Conservation (phyloP, 1,140 invertebrate genomes). For the Chymomyza costata region DNA sequence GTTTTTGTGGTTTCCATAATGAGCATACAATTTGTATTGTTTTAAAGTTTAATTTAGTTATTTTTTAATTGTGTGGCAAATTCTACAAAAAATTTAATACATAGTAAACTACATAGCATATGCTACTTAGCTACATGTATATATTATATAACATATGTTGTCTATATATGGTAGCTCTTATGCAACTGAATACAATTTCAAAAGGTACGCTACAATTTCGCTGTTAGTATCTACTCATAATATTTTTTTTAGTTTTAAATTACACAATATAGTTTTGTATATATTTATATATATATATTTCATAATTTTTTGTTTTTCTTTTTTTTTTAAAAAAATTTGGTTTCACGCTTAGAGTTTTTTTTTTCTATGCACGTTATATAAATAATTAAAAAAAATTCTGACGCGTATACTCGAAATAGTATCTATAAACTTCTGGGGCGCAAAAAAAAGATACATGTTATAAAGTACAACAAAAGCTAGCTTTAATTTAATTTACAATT, state of each 20-base stretch:
- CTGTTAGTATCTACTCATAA: no score
- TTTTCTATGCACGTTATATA: constrained; percentile 30
- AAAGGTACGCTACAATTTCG: constrained; percentile 27
- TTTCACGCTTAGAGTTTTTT: constrained; percentile 53
- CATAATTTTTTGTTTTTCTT: constrained; percentile 12
- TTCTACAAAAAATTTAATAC: no score
- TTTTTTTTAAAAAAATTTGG: constrained; percentile 59
- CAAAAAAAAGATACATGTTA: constrained; percentile 8
- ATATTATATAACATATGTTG: constrained; percentile 6
- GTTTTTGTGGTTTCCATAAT: background rate
- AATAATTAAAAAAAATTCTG: constrained; percentile 39
- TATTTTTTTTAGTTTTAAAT: background rate
- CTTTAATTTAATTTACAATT: background rate
- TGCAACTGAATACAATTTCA: constrained; percentile 9
- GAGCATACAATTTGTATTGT: constrained; percentile 30
- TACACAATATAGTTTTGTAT: no score
- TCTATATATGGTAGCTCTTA: no score
- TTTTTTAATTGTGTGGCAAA: constrained; percentile 1
- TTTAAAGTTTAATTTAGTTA: no score
- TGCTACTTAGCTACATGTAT: no score
- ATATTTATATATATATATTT: constrained; percentile 10
- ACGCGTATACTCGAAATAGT: no score
- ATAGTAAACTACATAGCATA: no score
- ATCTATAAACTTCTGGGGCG: constrained; percentile 28
- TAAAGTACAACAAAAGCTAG: no score